Base-by-base conservation (phyloP, 2,113 vertebrate genomes). In the Theropithecus gelada region DNA sequence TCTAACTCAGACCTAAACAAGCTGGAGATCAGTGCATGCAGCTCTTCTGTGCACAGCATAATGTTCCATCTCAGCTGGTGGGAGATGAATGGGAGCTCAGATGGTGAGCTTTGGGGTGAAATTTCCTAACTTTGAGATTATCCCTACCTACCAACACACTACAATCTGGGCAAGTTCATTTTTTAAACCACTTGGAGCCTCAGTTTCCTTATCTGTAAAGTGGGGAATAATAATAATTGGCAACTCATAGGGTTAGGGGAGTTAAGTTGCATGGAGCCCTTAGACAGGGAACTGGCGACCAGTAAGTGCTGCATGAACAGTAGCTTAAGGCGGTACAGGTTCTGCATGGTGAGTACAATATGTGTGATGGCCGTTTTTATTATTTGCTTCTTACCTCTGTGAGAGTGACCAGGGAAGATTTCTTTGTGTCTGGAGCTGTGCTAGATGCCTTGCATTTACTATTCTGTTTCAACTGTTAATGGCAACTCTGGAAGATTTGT, bases 131-230 rank as follows among this genome's bases (percentile, higher is more conserved):
- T 80, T 52, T 79, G 72, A 85, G 83, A 27, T 5, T 45, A 22
- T 5, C 50, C 61, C 32, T 18, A 23, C 20, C 70, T 38, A 22
- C 61, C 72, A 79, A 70, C 64, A 38, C 38, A n/a, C 38, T 2
- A 3, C 30, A 76, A 20, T 22, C 17, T 73, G 16, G 38, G 12
- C 30, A 38, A 66, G 38, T 59, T 57, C 27, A 2, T 22, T 38
- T 64, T 68, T 55, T 50, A 40, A 73, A 70, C 27, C 13, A 88
- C 38, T 83, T 27, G 35, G 78, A 48, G 57, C 18, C 75, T 90
- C 23, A 35, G 85, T 68, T 94, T 90, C n/a, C 68, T 82, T 22
- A 82, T 48, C 50, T 90, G 45, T 96, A 45, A 55, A 95, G 35
- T 30, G 40, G 30, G 57, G 57, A 48, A 87, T 45, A 70, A 68